Evolutionary conservation across 2,797 vertebrate species (phyloP).

Genomic region (Danio tinwini): DNA sequence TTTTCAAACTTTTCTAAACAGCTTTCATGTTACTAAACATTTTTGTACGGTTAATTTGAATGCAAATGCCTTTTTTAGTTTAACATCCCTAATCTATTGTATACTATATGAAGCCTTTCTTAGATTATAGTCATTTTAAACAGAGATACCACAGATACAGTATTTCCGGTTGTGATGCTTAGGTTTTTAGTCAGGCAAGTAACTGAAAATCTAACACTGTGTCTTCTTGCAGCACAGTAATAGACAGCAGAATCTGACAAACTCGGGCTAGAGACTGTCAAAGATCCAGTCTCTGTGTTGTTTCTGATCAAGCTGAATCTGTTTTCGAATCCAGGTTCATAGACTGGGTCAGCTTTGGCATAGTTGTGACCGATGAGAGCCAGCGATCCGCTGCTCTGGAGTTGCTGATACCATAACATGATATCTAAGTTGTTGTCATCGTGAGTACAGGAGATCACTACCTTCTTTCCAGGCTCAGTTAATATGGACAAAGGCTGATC

Average conservation of each 20-base stretch:
- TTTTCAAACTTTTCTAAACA: background rate
- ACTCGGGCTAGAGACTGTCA: slow-evolving; percentile 26
- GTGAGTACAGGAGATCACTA: slow-evolving; percentile 47
- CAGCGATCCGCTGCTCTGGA: background rate
- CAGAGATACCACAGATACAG: background rate
- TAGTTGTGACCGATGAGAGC: slow-evolving; percentile 43
- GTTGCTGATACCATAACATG: slow-evolving; percentile 59
- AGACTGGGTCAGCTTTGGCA: background rate
- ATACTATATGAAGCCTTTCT: background rate
- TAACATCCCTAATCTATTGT: background rate
- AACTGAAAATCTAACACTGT: slow-evolving; percentile 48
- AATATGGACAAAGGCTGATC: slow-evolving; percentile 30
- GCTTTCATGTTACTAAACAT: background rate
- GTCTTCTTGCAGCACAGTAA: slow-evolving; percentile 53
- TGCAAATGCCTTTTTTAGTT: background rate
- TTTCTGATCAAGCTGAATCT: slow-evolving; percentile 24
- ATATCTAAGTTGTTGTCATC: slow-evolving; percentile 22
- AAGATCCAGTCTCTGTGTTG: background rate
- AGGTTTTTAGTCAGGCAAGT: slow-evolving; percentile 44
- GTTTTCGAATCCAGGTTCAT: slow-evolving; percentile 1
- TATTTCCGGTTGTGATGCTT: slow-evolving; percentile 42
- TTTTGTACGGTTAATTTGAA: background rate
- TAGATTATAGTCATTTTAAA: background rate
- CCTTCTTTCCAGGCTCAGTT: background rate
- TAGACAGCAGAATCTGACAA: slow-evolving; percentile 54